These are phyloP conservation scores for Engystomops pustulosus DNA, from an alignment of 2,113 vertebrate genomes.

Conservation along the genomic window DNA sequence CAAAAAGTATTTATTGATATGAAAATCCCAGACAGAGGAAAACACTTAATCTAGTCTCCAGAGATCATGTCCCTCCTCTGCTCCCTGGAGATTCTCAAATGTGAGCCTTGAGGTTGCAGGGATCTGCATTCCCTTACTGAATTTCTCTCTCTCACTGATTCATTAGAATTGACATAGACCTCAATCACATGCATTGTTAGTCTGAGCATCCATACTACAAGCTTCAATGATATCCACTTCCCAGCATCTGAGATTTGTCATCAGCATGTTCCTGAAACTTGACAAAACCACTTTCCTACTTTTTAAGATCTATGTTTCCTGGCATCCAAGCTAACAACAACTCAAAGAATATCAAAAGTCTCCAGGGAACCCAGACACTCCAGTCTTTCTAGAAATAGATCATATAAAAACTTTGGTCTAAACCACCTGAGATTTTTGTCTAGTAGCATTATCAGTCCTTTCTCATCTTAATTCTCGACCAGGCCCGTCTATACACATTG, in stretches of 20 bases:
- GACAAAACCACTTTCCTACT: constrained; percentile 10
- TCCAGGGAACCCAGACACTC: neutral
- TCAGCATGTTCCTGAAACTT: constrained; percentile 23
- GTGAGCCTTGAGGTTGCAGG: neutral
- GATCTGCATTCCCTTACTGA: constrained; percentile 15
- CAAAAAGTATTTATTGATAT: constrained; percentile 44
- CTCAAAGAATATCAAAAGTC: neutral
- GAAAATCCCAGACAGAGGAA: constrained; percentile 42
- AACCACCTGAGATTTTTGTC: neutral
- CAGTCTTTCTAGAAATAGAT: constrained; percentile 8
- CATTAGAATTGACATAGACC: constrained; percentile 16
- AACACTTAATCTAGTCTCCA: constrained; percentile 11
- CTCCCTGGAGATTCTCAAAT: constrained; percentile 5
- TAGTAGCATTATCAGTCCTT: neutral
- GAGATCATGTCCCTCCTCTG: constrained; percentile 35
- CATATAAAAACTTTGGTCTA: neutral
- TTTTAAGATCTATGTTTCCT: neutral
- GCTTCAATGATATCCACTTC: neutral
- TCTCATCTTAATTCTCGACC: neutral
- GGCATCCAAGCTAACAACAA: neutral
- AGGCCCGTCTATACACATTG: neutral
- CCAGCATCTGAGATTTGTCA: neutral
- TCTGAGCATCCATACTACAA: neutral
- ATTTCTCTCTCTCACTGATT: neutral
- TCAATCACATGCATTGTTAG: neutral